A percentile compares a stretch with the other conserved stretches of the same genome.
Conservation (phyloP, 2,113 vertebrate species). For the Sinocyclocheilus anshuiensis region DNA sequence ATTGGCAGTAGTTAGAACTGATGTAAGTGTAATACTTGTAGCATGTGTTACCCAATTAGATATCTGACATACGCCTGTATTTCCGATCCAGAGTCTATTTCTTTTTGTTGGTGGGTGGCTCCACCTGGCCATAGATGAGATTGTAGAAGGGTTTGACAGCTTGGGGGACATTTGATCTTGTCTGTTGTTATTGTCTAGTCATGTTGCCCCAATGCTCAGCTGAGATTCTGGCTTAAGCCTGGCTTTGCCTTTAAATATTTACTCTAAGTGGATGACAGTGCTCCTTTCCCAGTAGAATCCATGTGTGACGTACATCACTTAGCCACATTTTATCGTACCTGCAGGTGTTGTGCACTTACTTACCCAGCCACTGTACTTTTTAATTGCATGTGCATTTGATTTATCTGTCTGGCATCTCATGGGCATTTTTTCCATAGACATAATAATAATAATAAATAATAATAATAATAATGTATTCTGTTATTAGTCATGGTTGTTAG, state of each 20-base stretch:
- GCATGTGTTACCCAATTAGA: background rate
- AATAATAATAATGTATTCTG: too few species aligned
- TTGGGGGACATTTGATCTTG: constrained; percentile 69
- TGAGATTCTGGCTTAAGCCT: constrained; percentile 67
- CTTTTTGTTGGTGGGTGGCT: constrained; percentile 3
- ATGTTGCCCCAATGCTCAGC: constrained; percentile 69
- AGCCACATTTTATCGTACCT: constrained; percentile 6
- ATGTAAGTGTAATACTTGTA: background rate
- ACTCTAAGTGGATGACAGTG: constrained; percentile 68
- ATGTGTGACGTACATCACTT: constrained; percentile 18
- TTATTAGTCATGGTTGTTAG: too few species aligned
- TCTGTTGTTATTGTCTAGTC: constrained; percentile 73
- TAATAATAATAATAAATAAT: too few species aligned
- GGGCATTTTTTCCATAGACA: background rate
- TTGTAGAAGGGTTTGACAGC: constrained; percentile 49
- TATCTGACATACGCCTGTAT: background rate
- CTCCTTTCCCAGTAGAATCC: background rate
- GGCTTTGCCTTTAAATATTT: constrained; percentile 67
- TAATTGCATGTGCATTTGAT: constrained; percentile 24
- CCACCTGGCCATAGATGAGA: constrained; percentile 27
- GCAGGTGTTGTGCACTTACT: constrained; percentile 11
- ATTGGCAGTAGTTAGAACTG: constrained; percentile 5
- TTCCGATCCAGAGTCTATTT: background rate
- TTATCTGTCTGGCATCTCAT: background rate
- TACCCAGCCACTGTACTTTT: background rate